A percentile compares a stretch with the other conserved stretches of the same genome.
Evolutionary conservation across 2,113 vertebrate genomes (phyloP).

Genomic region (Petroica traversi): DNA sequence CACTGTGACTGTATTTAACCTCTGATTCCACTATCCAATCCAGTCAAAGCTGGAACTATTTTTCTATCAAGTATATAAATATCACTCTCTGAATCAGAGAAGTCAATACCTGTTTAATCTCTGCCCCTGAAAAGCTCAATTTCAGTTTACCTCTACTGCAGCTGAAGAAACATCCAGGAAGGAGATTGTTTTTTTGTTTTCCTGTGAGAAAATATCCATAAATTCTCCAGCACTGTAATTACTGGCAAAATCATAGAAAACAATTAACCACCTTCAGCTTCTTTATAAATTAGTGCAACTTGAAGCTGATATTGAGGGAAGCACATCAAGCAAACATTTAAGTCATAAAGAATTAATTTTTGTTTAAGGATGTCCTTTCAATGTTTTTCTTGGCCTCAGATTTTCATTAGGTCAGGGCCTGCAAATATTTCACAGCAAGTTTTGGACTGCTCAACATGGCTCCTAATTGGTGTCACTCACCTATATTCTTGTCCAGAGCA

Average conservation of each 20-base stretch:
- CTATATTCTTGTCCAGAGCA: neutral
- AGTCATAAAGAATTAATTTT: neutral
- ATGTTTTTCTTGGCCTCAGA: neutral
- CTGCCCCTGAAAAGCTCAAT: neutral
- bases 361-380: neutral
- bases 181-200: neutral
- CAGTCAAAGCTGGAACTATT: neutral
- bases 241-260: neutral
- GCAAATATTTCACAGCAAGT: neutral
- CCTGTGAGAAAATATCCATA: neutral
- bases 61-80: neutral
- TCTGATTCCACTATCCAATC: neutral
- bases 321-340: neutral
- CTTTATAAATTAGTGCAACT: neutral
- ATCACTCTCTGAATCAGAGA: neutral
- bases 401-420: neutral
- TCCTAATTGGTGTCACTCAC: fast-evolving
- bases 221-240: neutral
- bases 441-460: neutral
- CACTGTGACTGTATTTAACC: fast-evolving
- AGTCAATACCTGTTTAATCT: neutral
- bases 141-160: neutral
- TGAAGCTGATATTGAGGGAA: neutral
- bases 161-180: neutral
- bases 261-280: neutral